Conservation (phyloP, 2,888 invertebrate species). For the Tenthredo notha region DNA sequence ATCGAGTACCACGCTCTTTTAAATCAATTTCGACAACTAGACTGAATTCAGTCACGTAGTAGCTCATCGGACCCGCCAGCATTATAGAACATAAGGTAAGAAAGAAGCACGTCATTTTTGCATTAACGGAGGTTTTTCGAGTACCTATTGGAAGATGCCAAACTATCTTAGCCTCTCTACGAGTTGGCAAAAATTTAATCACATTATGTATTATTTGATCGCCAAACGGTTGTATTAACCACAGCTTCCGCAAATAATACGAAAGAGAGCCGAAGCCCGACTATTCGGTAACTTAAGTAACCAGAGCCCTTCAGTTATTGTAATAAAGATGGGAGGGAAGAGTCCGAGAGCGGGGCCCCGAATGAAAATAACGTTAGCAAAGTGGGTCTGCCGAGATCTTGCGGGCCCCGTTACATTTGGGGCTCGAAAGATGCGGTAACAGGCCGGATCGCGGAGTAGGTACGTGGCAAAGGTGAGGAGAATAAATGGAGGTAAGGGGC, state of each 20-base stretch:
- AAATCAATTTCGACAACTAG: constrained; percentile 49
- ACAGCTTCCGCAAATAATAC: not conserved
- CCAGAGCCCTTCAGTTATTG: constrained; percentile 1
- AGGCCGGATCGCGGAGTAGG: constrained; percentile 29
- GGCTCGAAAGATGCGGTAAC: constrained; percentile 33
- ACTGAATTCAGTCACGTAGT: constrained; percentile 50
- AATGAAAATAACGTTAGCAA: constrained; percentile 21
- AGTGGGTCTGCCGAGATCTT: constrained; percentile 39
- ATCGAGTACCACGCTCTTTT: constrained; percentile 28
- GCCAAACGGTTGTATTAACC: constrained; percentile 7
- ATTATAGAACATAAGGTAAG: constrained; percentile 35
- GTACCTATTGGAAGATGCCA: not conserved
- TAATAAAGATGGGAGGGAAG: not conserved
- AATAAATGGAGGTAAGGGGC: constrained; percentile 44
- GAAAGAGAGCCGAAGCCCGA: not conserved
- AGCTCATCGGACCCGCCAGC: constrained; percentile 22
- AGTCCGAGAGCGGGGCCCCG: not conserved
- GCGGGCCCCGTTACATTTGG: constrained; percentile 39
- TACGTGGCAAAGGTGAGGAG: constrained; percentile 42
- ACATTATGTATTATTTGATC: not conserved
- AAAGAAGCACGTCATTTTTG: constrained; percentile 52
- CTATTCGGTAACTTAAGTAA: not conserved
- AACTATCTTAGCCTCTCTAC: not conserved
- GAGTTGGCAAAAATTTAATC: not conserved
- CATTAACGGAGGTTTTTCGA: constrained; percentile 49